Evolutionary conservation across 1,140 invertebrate genomes (phyloP).

Genomic region (Drosophila asahinai): DNA sequence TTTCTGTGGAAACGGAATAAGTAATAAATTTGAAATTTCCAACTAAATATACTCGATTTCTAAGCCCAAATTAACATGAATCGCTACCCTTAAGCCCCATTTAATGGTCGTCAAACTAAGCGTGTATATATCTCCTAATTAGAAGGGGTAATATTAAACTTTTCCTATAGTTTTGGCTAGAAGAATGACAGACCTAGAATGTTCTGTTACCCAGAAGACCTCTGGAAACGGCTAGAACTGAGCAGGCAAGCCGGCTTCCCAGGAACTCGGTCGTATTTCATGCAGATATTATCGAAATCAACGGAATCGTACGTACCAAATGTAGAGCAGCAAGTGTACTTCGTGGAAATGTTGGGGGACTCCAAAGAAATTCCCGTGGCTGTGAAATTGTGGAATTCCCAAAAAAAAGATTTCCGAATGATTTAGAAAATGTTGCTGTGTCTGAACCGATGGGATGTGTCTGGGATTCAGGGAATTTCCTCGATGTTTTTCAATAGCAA

Average conservation of each 20-base stretch:
- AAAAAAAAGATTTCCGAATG: conserved; percentile 1
- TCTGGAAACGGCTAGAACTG: neutral
- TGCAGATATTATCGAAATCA: neutral
- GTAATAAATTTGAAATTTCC: neutral
- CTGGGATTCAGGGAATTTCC: neutral
- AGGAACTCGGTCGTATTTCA: conserved; percentile 1
- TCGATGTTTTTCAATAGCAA: neutral
- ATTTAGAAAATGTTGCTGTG: conserved; percentile 6
- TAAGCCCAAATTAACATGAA: neutral
- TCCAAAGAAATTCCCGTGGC: neutral
- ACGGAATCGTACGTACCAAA: conserved; percentile 3
- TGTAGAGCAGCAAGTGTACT: neutral
- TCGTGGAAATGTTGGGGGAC: neutral
- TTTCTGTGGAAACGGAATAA: too few relatives aligned
- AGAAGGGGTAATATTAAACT: too few relatives aligned
- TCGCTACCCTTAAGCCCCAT: neutral
- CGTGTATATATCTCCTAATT: neutral
- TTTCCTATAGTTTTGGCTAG: too few relatives aligned
- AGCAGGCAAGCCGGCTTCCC: neutral
- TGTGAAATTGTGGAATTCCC: neutral
- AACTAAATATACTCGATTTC: neutral
- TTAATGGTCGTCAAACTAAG: neutral
- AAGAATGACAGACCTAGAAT: too few relatives aligned
- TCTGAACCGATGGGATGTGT: neutral
- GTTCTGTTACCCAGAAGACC: neutral